These are phyloP conservation scores for Latrodectus hesperus DNA, from an alignment of 2,888 invertebrate genomes.

Conservation along the genomic window DNA sequence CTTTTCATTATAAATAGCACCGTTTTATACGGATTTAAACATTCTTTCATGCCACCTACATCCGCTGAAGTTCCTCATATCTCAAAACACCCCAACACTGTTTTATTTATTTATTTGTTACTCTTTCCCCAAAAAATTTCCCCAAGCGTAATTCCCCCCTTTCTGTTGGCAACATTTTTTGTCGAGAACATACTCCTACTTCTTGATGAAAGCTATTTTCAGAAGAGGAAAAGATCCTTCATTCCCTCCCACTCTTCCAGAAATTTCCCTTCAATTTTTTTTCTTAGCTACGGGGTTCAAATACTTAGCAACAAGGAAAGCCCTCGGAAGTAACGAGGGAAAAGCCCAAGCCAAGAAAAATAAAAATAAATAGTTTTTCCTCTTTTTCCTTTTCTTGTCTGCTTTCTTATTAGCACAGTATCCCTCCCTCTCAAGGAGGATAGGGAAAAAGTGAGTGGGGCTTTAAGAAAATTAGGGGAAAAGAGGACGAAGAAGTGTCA, in stretches of 20 bases:
- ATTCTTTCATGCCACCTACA: slow-evolving; percentile 10
- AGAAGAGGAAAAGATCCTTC: slow-evolving; percentile 34
- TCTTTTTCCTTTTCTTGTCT: not conserved
- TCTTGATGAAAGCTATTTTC: slow-evolving; percentile 64
- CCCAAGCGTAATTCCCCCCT: not conserved
- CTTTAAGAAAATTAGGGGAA: slow-evolving; percentile 16
- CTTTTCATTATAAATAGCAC: not conserved
- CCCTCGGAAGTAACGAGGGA: slow-evolving; percentile 58
- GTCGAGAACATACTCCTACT: slow-evolving; percentile 36
- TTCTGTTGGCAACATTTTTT: slow-evolving; percentile 6
- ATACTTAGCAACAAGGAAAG: slow-evolving; percentile 54
- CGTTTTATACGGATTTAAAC: slow-evolving; percentile 13
- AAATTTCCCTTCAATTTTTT: not conserved
- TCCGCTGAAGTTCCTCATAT: slow-evolving; percentile 44
- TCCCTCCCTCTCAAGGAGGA: not conserved
- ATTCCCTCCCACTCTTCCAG: not conserved
- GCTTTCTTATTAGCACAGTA: slow-evolving; percentile 44
- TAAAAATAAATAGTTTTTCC: not conserved
- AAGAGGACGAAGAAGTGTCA: slow-evolving; percentile 1
- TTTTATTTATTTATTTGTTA: slow-evolving; percentile 50
- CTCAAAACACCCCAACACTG: slow-evolving; percentile 22
- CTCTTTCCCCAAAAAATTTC: not conserved
- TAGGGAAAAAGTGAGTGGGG: not conserved
- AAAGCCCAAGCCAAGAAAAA: slow-evolving; percentile 8
- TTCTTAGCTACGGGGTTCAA: slow-evolving; percentile 59